These are phyloP conservation scores for Temnothorax unifasciatus DNA, from an alignment of 2,888 invertebrate genomes.

Conservation along the genomic window DNA sequence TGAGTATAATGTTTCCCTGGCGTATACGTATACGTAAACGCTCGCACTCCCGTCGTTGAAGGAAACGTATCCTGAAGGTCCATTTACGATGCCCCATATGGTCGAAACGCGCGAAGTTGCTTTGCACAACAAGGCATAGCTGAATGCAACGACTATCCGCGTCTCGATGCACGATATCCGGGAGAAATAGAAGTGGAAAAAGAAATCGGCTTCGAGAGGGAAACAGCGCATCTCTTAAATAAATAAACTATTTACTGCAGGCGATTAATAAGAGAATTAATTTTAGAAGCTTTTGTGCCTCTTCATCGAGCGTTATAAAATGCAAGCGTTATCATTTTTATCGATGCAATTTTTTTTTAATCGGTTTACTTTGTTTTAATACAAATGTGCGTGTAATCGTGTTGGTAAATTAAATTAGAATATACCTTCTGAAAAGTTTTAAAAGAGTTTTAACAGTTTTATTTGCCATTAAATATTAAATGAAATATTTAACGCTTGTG, in stretches of 20 bases:
- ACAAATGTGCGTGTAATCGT: neutral
- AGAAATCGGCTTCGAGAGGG: neutral
- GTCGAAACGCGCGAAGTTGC: constrained; percentile 35
- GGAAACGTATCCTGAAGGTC: constrained; percentile 58
- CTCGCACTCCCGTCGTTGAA: constrained; percentile 53
- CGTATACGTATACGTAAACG: constrained; percentile 51
- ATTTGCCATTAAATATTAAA: constrained; percentile 25
- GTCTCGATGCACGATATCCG: neutral
- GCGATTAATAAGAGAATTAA: neutral
- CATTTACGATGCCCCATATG: constrained; percentile 53
- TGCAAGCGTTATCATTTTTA: neutral
- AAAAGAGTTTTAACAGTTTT: constrained; percentile 19
- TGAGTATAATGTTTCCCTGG: constrained; percentile 61
- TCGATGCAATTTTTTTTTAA: neutral
- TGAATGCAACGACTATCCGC: neutral
- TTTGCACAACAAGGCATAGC: neutral
- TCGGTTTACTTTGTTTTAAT: neutral
- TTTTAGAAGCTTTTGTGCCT: neutral
- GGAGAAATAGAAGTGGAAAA: neutral
- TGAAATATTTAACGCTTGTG: constrained; percentile 9
- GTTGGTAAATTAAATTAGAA: neutral
- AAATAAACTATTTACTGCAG: neutral
- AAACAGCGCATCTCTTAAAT: neutral
- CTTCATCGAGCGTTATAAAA: neutral
- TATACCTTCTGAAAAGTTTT: neutral